Evolutionary conservation across 2,113 vertebrate genomes (phyloP), one percentile per base, ranked within the genome.

Genomic region (Trinectes maculatus): DNA sequence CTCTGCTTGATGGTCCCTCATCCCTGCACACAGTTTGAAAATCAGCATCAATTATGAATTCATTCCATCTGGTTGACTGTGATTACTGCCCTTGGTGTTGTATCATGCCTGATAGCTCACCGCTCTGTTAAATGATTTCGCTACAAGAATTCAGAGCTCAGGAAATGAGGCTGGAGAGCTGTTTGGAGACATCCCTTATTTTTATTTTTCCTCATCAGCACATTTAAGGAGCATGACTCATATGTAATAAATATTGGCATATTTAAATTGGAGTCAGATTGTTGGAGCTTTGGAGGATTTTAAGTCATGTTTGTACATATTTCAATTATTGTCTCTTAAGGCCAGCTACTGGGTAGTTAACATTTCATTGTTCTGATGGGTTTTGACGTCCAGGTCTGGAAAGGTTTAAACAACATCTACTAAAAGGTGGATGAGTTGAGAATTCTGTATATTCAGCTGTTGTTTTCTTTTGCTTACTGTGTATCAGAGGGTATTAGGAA

Each of bases 31-130:
- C 52, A 21, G 24, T 74, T 57, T 1, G 4, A 74, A 67, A 75
- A 71, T 74, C 63, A 24, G 18, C 75, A 72, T 81, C 44, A 76
- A 72, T 82, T 77, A 80, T 84, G 47, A 66, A 80, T 74, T 33
- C 12, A 12, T 49, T 82, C 73, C 65, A 74, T 79, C 80, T 71
- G 83, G 51, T 40, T 25, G 25, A 29, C 19, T 68, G 60, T 46
- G 71, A 70, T 81, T 65, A 54, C 19, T 39, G 43, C 53, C 64
- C n/a, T 64, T 49, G 63, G 64, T 11, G 6, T 52, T 34, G 29
- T 19, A 47, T 42, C 16, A 5, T 33, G 53, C 36, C 55, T 29
- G 60, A 28, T 28, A 53, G 40, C 26, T 76, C 49, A 33, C 29
- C 29, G 55, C 62, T 40, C 44, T 11, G 31, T 73, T 37, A 52